Base-by-base conservation (phyloP, 2,113 vertebrate genomes). In the Phoxinus phoxinus region DNA sequence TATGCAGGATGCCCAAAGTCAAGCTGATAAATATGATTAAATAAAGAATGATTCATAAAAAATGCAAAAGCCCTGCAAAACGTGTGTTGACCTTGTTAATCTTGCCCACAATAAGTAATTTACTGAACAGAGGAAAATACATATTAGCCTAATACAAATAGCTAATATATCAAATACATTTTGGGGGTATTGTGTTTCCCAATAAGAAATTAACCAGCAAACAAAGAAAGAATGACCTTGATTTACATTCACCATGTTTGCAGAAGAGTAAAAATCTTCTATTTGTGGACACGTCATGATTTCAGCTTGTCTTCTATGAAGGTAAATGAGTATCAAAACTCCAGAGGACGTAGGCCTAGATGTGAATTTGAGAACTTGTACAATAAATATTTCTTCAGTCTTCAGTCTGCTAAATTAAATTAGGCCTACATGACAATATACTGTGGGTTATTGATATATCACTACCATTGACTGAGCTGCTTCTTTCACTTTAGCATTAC, bases 401-500 rank as follows among this genome's bases (percentile, higher is more conserved):
- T 48, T 58, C 19, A 35, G 76, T 23, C 27, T 37, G 32, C 30
- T 27, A 11, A 46, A 80, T 80, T 30, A 25, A 79, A 58, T n/a
- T 44, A 17, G 84, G 65, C 71, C 65, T 88, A 84, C 41, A 53
- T 83, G 80, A 87, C 69, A 71, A 51, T 51, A 58, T 80, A 86
- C 37, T 85, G 81, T 87, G 84, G 75, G 85, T 69, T 81, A 88
- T 84, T 61, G 73, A 87, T 87, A 87, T 87, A 82, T 80, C 35
- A 7, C 53, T 56, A 51, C 56, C 65, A 90, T 78, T 87, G 84
- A 90, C 84, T 84, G 75, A 79, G 63, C 75, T 37, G 65, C 51
- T 69, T 69, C 30, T 37, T 78, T 32, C 74, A 41, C n/a, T 32
- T 58, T 21, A 32, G 30, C 30, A 5, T 81, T 37, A 75, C 44